phyloP scores from a whole-genome alignment of 2,888 invertebrate genomes.

The Leptarthrus brevirostris region DNA sequence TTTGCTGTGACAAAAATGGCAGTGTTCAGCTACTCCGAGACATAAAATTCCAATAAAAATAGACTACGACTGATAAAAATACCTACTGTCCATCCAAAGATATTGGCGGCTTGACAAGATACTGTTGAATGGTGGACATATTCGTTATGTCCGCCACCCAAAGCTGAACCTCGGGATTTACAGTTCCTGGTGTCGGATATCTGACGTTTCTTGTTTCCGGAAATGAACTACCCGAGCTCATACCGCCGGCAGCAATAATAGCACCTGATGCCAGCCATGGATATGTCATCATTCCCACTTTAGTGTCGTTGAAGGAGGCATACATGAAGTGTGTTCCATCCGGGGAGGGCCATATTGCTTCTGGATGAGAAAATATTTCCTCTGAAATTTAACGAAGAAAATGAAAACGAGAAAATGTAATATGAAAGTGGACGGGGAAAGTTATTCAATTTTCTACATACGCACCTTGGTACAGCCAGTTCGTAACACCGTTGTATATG shows the following conservation, averaged over 20 bases:
- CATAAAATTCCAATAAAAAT: conserved; percentile 1
- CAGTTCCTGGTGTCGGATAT: conserved; percentile 89
- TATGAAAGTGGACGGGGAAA: not conserved
- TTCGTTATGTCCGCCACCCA: conserved; percentile 84
- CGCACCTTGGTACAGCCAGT: conserved; percentile 96
- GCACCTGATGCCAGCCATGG: conserved; percentile 83
- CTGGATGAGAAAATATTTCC: conserved; percentile 84
- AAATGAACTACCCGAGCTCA: conserved; percentile 74
- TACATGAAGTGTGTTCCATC: conserved; percentile 87
- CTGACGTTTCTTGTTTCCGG: conserved; percentile 83
- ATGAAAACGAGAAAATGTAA: conserved; percentile 5
- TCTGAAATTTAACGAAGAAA: conserved; percentile 71
- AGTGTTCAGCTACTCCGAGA: not conserved
- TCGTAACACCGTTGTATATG: conserved; percentile 92
- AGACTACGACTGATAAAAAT: conserved; percentile 54
- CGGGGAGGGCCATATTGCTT: conserved; percentile 88
- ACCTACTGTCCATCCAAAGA: conserved; percentile 85
- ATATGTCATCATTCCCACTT: conserved; percentile 80
- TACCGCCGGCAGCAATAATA: conserved; percentile 71
- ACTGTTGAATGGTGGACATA: conserved; percentile 73
- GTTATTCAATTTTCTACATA: not conserved
- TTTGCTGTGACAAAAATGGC: no score
- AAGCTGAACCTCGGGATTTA: conserved; percentile 85
- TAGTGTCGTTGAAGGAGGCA: conserved; percentile 86
- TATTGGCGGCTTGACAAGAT: conserved; percentile 79